These are phyloP conservation scores for Etheostoma nigrum DNA, from an alignment of 2,797 vertebrate genomes.

Conservation along the genomic window DNA sequence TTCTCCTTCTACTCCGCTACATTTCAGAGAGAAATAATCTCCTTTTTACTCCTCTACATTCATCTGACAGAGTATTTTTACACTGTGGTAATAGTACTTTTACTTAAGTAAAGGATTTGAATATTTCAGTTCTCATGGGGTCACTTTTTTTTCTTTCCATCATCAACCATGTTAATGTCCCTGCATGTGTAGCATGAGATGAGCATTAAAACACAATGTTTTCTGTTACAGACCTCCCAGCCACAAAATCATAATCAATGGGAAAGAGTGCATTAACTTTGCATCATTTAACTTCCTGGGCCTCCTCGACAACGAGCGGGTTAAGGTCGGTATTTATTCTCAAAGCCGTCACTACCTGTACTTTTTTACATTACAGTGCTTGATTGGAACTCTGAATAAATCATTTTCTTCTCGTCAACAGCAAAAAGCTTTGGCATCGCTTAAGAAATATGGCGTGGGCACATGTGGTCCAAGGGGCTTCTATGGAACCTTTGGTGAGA, in stretches of 20 bases:
- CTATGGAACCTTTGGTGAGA: slow-evolving; percentile 97
- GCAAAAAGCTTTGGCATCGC: slow-evolving; percentile 91
- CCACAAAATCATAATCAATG: slow-evolving; percentile 94
- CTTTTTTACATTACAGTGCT: neutral
- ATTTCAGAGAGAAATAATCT: too few relatives aligned
- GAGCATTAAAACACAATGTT: slow-evolving; percentile 16
- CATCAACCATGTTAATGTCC: too few relatives aligned
- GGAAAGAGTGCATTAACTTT: slow-evolving; percentile 95
- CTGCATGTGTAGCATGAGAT: neutral
- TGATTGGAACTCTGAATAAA: neutral
- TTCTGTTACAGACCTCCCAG: slow-evolving; percentile 89
- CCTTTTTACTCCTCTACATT: too few relatives aligned
- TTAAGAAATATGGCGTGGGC: slow-evolving; percentile 96
- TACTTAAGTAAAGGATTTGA: too few relatives aligned
- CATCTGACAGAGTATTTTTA: too few relatives aligned
- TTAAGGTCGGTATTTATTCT: slow-evolving; percentile 89
- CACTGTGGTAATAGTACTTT: too few relatives aligned
- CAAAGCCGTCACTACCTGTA: neutral
- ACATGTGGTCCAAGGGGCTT: slow-evolving; percentile 98
- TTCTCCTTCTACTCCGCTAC: too few relatives aligned
- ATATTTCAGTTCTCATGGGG: too few relatives aligned
- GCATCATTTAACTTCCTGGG: slow-evolving; percentile 98
- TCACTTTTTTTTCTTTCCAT: neutral
- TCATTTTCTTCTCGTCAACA: slow-evolving; percentile 58
- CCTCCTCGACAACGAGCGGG: slow-evolving; percentile 91